These are phyloP conservation scores for Xylophagus ater DNA, from an alignment of 2,888 invertebrate genomes.

Conservation along the genomic window DNA sequence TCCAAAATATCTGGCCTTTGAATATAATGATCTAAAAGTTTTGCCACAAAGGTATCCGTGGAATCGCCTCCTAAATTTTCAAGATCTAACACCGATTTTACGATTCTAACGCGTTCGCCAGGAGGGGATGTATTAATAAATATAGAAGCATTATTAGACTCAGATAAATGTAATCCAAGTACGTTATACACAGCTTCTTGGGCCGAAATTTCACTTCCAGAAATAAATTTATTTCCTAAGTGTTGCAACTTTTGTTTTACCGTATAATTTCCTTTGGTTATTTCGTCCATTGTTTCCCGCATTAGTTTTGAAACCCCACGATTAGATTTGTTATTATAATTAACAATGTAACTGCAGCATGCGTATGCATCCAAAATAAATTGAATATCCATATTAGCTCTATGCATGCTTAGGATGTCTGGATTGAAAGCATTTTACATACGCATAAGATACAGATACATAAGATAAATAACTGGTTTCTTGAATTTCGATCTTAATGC, in stretches of 20 bases:
- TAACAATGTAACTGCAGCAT: slow-evolving; percentile 27
- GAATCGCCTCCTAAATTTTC: no score
- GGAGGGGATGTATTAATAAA: slow-evolving; percentile 9
- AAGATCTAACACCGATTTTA: no score
- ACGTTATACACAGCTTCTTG: slow-evolving; percentile 23
- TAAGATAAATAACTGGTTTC: no score
- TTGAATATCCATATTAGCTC: slow-evolving; percentile 32
- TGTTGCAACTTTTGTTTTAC: slow-evolving; percentile 20
- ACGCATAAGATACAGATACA: no score
- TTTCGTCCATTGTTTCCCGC: slow-evolving; percentile 21
- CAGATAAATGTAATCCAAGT: slow-evolving; percentile 14
- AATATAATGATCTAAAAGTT: no score
- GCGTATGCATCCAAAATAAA: slow-evolving; percentile 28
- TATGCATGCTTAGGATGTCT: slow-evolving; percentile 20
- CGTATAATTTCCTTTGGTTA: slow-evolving; percentile 20
- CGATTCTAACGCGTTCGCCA: no score
- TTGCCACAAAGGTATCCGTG: no score
- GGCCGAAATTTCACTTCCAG: slow-evolving; percentile 20
- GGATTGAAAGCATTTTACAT: slow-evolving; percentile 18
- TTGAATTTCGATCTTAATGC: no score
- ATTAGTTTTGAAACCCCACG: slow-evolving; percentile 17
- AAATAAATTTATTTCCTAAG: slow-evolving; percentile 20
- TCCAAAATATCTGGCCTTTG: no score
- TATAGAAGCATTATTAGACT: neutral
- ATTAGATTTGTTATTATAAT: slow-evolving; percentile 22